Base-by-base conservation (phyloP, 2,113 vertebrate species). In the Ciconia boyciana region DNA sequence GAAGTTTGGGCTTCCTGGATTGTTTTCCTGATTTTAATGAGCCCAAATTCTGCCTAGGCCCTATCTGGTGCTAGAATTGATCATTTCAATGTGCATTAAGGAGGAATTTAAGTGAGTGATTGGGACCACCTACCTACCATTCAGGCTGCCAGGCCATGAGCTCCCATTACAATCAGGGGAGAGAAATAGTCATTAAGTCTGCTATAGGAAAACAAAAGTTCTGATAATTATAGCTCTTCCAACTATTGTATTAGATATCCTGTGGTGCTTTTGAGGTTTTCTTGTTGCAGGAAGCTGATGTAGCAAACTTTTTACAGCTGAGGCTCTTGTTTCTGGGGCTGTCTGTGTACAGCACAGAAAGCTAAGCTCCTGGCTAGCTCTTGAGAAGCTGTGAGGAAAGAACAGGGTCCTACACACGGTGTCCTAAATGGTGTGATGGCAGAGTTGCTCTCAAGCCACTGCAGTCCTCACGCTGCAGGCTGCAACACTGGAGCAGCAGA, bases 201-300 rank as follows among this genome's bases (percentile, higher is more conserved):
- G 41, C 61, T 43, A 31, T 54, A 87, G 62, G 54, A 94, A 90
- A 89, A 84, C 58, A 93, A 87, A 94, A 72, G 65, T 83, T 61
- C 46, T 88, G 88, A 66, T 93, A 97, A 96, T 94, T 94, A 94
- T 94, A 97, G 91, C 93, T 94, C 81, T 94, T 96, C 95, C 81
- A 96, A 97, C 72, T 95, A 96, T 97, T 97, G 87, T 96, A 1
- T 91, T 93, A 65, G 69, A 85, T 91, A 97, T 97, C 95, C 95
- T 95, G 93, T 94, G 58, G 70, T 92, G 57, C 49, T 60, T 76
- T 44, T 31, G 77, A 57, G 83, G 25, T 84, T 96, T 96, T 92
- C 65, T 92, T 76, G 8, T 78, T 90, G 51, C 92, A 96, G 94
- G 94, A 97, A 96, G 80, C 74, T 91, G 79, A 57, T 79, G 54